Percentiles rank a stretch among this genome's conserved stretches.
Evolutionary conservation across 2,113 vertebrate genomes (phyloP).

Genomic region (Coreoperca whiteheadi): DNA sequence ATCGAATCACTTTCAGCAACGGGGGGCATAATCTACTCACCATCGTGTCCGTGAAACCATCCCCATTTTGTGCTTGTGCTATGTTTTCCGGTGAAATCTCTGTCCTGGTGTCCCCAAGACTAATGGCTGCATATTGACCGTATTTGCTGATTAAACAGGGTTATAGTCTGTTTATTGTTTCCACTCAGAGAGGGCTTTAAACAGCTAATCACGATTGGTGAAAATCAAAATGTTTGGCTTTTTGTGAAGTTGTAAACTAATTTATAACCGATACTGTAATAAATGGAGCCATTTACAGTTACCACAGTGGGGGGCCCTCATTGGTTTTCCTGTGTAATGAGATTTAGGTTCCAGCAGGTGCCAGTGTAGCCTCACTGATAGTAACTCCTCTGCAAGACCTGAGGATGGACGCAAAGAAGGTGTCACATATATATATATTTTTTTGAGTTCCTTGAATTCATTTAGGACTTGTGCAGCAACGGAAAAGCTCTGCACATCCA

Average conservation of each 20-base stretch:
- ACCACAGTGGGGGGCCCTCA: too few species aligned
- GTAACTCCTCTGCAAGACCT: background rate
- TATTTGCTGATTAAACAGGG: background rate
- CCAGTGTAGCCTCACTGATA: constrained; percentile 40
- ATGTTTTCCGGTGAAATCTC: background rate
- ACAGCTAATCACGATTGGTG: background rate
- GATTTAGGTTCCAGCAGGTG: constrained; percentile 52
- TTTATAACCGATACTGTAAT: background rate
- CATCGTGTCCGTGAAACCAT: background rate
- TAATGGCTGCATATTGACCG: background rate
- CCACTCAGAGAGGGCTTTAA: background rate
- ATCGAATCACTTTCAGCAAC: background rate
- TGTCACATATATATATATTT: background rate
- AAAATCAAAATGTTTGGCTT: background rate
- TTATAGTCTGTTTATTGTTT: background rate
- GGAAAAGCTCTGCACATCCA: background rate
- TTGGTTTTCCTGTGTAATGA: constrained; percentile 40
- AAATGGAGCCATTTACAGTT: background rate
- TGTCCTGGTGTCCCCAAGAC: background rate
- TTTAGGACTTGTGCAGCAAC: background rate
- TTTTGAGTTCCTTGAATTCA: background rate
- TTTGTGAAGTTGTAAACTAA: background rate
- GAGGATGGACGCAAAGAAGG: background rate
- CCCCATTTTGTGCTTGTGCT: background rate
- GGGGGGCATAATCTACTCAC: too few species aligned